Evolutionary conservation across 2,797 vertebrate species (phyloP).

Genomic region (Phrynocephalus forsythii): DNA sequence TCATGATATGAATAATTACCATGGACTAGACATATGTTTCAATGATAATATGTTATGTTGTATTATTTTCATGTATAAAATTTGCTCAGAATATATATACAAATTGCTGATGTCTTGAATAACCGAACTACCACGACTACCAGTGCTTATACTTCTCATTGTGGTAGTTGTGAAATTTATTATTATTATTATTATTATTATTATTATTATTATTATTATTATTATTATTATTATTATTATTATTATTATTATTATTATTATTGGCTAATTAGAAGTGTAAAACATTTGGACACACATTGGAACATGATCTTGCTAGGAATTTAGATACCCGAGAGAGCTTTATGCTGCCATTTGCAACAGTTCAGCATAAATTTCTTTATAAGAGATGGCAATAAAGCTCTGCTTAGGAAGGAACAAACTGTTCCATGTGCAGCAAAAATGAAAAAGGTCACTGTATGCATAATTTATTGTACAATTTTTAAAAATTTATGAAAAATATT

Average conservation of each 20-base stretch:
- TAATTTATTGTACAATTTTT: constrained; percentile 40
- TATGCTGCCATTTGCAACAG: not conserved
- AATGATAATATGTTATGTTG: not conserved
- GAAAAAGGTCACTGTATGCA: constrained; percentile 39
- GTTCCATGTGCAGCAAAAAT: constrained; percentile 29
- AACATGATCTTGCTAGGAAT: not conserved
- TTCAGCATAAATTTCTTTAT: not conserved
- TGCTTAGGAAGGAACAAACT: constrained; percentile 30
- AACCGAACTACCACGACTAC: no score
- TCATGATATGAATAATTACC: not conserved
- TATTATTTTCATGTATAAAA: not conserved
- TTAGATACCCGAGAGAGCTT: not conserved
- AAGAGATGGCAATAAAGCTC: constrained; percentile 3
- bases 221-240: no score
- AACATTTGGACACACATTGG: not conserved
- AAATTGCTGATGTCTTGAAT: not conserved
- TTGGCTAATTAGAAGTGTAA: not conserved
- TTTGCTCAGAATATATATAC: not conserved
- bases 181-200: no score
- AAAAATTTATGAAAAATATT: constrained; percentile 36
- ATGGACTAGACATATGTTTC: not conserved
- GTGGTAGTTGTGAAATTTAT: no score
- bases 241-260: no score
- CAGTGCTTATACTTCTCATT: no score
- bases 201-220: no score